Base-by-base conservation (phyloP, 2,797 vertebrate genomes). In the Gallinago solitaria region DNA sequence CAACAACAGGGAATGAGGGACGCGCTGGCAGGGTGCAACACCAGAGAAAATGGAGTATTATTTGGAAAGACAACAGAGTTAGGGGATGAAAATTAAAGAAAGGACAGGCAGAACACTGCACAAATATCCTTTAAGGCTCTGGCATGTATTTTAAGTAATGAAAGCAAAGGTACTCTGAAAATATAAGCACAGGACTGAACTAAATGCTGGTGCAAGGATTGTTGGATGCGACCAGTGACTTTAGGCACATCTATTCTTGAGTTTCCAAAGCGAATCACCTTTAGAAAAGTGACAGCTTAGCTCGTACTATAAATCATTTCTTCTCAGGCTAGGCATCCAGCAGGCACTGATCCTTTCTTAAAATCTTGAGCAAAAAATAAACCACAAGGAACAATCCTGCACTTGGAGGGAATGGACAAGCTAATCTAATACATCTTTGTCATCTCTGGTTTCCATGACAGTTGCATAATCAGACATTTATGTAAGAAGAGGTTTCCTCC, bases 401-500 rank as follows among this genome's bases (percentile, higher is more conserved):
- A 2, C 84, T 92, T 78, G 0, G 9, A 94, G 83, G 83, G 83
- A 86, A 94, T 30, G 91, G 94, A 69, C 94, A 83, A 93, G 77
- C 80, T 95, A 61, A 91, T 93, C 89, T 69, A 76, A 90, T 79
- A 50, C 77, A 91, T 95, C 87, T 90, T 91, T 94, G 89, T 90
- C 96, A 93, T 96, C 87, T 82, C 80, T 95, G 85, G 96, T 97
- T 97, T 96, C 96, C 95, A 96, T 96, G 96, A 90, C 95, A 96
- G 95, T 96, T 96, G 94, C 91, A 96, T 97, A 96, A 97, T 96
- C 89, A 95, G 95, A 88, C 80, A 53, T 96, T 96, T 96, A 96
- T 96, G 63, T 97, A 96, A 96, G 95, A 75, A 95, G 96, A 97
- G 93, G 91, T 96, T 95, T 97, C 95, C 96, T 96, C 96, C 83